These are phyloP conservation scores for Rhinichthys klamathensis DNA, from an alignment of 2,113 vertebrate species.

Conservation along the genomic window DNA sequence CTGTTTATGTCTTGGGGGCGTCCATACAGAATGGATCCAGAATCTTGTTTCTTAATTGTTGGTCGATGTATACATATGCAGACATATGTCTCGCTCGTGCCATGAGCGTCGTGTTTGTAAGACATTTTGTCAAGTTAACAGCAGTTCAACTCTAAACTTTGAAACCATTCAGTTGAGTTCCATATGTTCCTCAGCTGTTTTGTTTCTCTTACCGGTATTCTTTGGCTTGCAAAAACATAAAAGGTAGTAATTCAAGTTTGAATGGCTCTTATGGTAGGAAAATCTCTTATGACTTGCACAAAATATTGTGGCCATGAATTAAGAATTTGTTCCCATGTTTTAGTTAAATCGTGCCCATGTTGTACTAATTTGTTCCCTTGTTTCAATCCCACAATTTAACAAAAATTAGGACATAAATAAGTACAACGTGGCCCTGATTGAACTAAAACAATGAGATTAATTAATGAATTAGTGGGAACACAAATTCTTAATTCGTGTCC, in stretches of 20 bases:
- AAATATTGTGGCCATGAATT: not conserved
- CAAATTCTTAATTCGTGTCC: not conserved
- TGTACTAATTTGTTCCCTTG: not conserved
- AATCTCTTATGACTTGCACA: not conserved
- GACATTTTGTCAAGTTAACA: not conserved
- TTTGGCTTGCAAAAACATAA: not conserved
- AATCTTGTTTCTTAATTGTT: not conserved
- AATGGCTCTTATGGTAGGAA: not conserved
- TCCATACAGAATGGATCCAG: not conserved
- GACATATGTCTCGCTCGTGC: not conserved
- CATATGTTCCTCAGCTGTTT: not conserved
- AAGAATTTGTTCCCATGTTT: not conserved
- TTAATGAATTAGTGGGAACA: not conserved
- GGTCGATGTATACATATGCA: not conserved
- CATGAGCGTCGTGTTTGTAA: not conserved
- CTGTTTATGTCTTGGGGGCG: not conserved
- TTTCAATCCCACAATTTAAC: not conserved
- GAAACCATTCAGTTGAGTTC: not conserved
- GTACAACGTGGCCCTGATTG: not conserved
- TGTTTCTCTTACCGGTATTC: not conserved
- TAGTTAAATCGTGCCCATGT: not conserved
- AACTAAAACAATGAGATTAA: not conserved
- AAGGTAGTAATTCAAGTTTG: not conserved
- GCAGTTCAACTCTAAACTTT: not conserved
- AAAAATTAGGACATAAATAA: not conserved